These are phyloP conservation scores for Periparus ater DNA, from an alignment of 2,797 vertebrate genomes.

Conservation along the genomic window DNA sequence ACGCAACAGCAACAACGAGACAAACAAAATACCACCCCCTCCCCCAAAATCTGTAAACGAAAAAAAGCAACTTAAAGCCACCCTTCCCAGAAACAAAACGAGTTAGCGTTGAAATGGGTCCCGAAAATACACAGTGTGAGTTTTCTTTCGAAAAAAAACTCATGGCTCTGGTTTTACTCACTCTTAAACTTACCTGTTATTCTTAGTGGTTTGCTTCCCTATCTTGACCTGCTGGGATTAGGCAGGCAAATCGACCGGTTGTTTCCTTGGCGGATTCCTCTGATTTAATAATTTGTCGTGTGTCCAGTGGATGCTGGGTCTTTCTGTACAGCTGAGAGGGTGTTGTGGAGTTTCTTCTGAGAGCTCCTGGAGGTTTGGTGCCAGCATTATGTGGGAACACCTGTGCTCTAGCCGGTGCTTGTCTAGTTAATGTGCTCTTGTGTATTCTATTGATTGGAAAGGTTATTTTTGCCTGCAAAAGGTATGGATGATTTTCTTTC, in stretches of 20 bases:
- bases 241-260: not conserved
- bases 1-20: not conserved
- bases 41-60: not conserved
- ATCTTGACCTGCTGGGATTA: not conserved
- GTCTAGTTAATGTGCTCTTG: not conserved
- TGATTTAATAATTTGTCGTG: not conserved
- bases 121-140: not conserved
- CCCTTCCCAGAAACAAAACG: not conserved
- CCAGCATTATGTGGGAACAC: not conserved
- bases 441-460: accelerated
- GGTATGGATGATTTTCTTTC: not conserved
- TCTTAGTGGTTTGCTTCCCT: not conserved
- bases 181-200: not conserved
- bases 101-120: not conserved
- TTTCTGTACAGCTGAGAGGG: not conserved
- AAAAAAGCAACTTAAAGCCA: not conserved
- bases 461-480: not conserved
- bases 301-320: not conserved
- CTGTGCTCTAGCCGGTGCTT: accelerated
- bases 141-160: not conserved
- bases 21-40: not conserved
- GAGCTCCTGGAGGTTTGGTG: not conserved
- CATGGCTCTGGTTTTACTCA: not conserved
- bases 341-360: not conserved
- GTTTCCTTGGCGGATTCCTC: not conserved